A percentile compares a stretch with the other conserved stretches of the same genome.
Conservation (phyloP, 2,797 vertebrate species). For the Arctocebus calabarensis region DNA sequence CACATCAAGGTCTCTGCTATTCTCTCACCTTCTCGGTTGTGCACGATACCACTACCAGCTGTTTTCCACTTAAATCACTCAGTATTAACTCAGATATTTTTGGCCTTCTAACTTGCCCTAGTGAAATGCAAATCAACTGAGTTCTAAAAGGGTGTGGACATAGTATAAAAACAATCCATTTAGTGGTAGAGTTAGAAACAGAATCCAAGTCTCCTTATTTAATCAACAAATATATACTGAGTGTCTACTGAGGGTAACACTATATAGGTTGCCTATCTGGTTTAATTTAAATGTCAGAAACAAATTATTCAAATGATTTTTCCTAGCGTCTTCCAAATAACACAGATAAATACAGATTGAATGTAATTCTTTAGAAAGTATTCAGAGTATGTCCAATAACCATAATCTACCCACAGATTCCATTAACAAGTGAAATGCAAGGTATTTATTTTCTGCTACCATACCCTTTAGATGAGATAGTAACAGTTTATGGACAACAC, state of each 20-base stretch:
- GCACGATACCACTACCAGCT: neutral
- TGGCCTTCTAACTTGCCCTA: neutral
- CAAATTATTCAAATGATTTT: conserved; percentile 16
- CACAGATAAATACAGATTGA: neutral
- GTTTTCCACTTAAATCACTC: neutral
- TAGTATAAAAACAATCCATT: neutral
- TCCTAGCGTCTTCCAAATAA: conserved; percentile 6
- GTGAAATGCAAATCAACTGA: conserved; percentile 10
- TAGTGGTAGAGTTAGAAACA: conserved; percentile 4
- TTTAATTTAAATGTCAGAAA: conserved; percentile 48
- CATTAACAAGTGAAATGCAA: conserved; percentile 31
- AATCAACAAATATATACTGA: conserved; percentile 8
- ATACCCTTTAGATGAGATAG: conserved; percentile 24
- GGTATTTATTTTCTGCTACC: conserved; percentile 46
- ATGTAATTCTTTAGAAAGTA: conserved; percentile 14
- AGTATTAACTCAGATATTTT: neutral
- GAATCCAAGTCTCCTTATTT: neutral
- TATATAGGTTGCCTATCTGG: neutral
- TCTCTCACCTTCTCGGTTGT: neutral
- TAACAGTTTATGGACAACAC: neutral
- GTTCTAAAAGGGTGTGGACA: neutral
- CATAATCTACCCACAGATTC: neutral
- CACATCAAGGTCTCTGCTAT: neutral
- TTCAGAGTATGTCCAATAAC: neutral
- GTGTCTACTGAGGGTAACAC: neutral